Evolutionary conservation across 2,113 vertebrate species (phyloP).

Genomic region (Ornithorhynchus anatinus): DNA sequence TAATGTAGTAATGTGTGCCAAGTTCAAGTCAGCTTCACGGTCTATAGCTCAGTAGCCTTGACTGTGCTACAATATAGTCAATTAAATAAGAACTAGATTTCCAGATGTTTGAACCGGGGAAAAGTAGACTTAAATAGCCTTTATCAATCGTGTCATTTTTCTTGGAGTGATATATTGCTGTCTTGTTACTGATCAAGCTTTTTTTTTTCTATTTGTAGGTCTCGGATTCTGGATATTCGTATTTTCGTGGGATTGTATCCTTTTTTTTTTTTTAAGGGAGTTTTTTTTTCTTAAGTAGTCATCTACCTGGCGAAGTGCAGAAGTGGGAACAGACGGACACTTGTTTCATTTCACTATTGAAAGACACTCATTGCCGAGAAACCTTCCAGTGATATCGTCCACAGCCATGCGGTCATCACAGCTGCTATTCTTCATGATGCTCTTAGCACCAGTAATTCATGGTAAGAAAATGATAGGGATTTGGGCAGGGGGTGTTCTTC

Average conservation of each 20-base stretch:
- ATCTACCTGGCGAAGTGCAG: conserved; percentile 37
- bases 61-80: too few species aligned
- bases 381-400: conserved; percentile 60
- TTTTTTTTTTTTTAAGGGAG: conserved; percentile 6
- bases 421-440: conserved; percentile 83
- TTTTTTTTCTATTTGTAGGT: conserved; percentile 53
- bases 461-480: conserved; percentile 74
- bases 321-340: conserved; percentile 48
- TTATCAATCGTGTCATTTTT: too few species aligned
- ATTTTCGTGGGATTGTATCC: conserved; percentile 17
- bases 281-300: conserved; percentile 37
- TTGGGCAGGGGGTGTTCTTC: neutral
- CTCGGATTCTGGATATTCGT: conserved; percentile 62
- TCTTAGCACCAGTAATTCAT: conserved; percentile 79
- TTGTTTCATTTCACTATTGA: conserved; percentile 67
- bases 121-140: too few species aligned
- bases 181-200: neutral
- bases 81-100: too few species aligned
- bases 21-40: too few species aligned
- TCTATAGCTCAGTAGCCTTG: too few species aligned
- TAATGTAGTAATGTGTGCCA: too few species aligned
- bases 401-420: conserved; percentile 91
- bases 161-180: too few species aligned
- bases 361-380: conserved; percentile 70
- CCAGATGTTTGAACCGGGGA: too few species aligned